Percentiles rank a stretch among this genome's conserved stretches.
Evolutionary conservation across 1,140 invertebrate genomes (phyloP).

Genomic region (Solenopsis invicta): DNA sequence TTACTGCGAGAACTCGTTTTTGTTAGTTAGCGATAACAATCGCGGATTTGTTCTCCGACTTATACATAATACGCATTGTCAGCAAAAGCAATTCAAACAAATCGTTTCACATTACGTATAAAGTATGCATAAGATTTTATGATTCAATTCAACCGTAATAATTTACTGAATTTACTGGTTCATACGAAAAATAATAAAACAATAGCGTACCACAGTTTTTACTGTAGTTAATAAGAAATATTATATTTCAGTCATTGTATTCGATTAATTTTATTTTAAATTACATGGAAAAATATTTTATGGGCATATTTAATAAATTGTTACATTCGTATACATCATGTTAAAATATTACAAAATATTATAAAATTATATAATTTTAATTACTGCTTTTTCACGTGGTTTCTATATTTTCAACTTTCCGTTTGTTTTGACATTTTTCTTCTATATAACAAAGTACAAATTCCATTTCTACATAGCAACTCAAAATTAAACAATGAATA

Average conservation of each 20-base stretch:
- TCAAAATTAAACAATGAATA: slow-evolving; percentile 1
- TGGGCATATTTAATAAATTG: not conserved
- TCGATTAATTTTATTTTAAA: not conserved
- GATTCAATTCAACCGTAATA: not conserved
- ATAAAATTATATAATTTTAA: slow-evolving; percentile 21
- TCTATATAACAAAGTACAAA: not conserved
- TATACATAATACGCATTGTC: slow-evolving; percentile 12
- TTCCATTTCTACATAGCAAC: not conserved
- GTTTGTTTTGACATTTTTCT: too few relatives aligned
- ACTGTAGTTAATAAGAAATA: not conserved
- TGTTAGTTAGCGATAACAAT: slow-evolving; percentile 26
- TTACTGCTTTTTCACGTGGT: not conserved
- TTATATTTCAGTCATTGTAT: not conserved
- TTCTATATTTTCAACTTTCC: not conserved
- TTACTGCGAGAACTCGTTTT: not conserved
- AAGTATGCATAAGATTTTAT: not conserved
- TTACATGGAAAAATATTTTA: not conserved
- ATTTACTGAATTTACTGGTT: not conserved
- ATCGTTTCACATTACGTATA: not conserved
- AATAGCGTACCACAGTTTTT: not conserved
- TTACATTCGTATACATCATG: not conserved
- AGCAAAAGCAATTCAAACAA: not conserved
- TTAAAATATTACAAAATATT: not conserved
- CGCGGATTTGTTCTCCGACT: slow-evolving; percentile 15
- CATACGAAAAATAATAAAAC: not conserved